Evolutionary conservation across 2,113 vertebrate species (phyloP), one percentile per base, ranked within the genome.

Genomic region (Orientallactaga bullata): DNA sequence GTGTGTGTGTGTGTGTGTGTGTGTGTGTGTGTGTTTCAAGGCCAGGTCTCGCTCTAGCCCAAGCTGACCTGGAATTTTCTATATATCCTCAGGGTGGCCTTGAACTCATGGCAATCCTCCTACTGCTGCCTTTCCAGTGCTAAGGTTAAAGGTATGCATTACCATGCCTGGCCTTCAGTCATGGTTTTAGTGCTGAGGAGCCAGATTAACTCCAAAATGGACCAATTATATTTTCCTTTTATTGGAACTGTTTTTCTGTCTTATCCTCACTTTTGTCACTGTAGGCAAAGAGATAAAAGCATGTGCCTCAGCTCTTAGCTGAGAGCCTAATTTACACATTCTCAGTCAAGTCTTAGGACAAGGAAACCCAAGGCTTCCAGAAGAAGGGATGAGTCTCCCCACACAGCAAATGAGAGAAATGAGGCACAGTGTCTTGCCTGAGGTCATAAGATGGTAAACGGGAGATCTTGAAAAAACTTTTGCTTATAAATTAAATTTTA

Each of bases 401-500:
- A 28, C 4, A 83, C 47, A 72, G 87, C 16, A 77, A 15, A 73
- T 20, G 23, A 90, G 24, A 24, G 90, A 93, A 76, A 10, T 20
- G 21, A 89, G 35, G 28, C n/a, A 18, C 11, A 71, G 77, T 78
- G 60, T 88, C 5, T 42, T 35, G 21, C 39, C 23, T n/a, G 18
- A 55, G 10, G 7, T 58, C 66, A 18, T 24, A 35, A n/a, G 35
- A 63, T 2, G 83, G 20, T 35, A 47, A 83, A 65, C 23, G 11
- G 17, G 69, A 76, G 65, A 61, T 24, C 18, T 20, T 4, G 30
- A 3, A 17, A 5, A 18, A 90, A 37, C 3, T 11, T 28, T 58
- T 72, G 24, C 85, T 89, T 63, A 8, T 51, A 79, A 94, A 91
- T 61, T 78, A n/a, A 73, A 80, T 65, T 88, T 90, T 26, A 81